These are phyloP conservation scores for Haliclystus octoradiatus DNA, from an alignment of 30 jellyfish, hydroid and myxozoan species.

Conservation along the genomic window DNA sequence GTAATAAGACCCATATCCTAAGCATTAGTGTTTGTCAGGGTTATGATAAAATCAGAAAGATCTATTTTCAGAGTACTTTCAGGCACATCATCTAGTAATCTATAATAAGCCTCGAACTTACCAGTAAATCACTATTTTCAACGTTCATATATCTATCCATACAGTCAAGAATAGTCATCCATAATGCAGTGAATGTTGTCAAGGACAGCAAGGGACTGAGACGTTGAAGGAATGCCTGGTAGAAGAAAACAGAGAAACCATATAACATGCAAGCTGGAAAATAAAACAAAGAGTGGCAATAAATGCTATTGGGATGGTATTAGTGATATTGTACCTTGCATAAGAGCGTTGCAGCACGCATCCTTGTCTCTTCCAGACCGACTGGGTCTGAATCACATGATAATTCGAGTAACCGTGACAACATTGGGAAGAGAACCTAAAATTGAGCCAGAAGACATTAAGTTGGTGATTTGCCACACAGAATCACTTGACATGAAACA, in stretches of 20 bases:
- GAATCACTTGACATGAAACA: too few relatives aligned
- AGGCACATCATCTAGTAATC: too few relatives aligned
- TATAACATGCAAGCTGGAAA: too few relatives aligned
- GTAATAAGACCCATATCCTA: too few relatives aligned
- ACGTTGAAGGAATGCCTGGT: conserved; percentile 72
- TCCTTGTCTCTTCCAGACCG: conserved; percentile 92
- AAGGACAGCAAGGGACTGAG: conserved; percentile 55
- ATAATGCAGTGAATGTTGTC: conserved; percentile 88
- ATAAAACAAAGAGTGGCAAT: background rate
- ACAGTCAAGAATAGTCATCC: conserved; percentile 96
- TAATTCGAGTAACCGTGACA: conserved; percentile 67
- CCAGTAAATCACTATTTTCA: conserved; percentile 86
- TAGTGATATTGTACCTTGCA: conserved; percentile 54
- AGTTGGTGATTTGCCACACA: too few relatives aligned
- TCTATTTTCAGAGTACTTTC: too few relatives aligned
- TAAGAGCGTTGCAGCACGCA: conserved; percentile 91
- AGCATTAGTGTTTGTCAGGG: too few relatives aligned
- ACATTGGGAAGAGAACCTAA: conserved; percentile 91
- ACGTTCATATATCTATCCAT: conserved; percentile 95
- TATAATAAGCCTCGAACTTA: conserved; percentile 6
- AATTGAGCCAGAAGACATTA: too few relatives aligned
- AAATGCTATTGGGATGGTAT: background rate
- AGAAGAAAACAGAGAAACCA: background rate
- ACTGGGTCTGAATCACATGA: conserved; percentile 74
- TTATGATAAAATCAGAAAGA: too few relatives aligned